A percentile compares a stretch with the other conserved stretches of the same genome.
Conservation (phyloP, 2,113 vertebrate species). For the Amazona guildingii region DNA sequence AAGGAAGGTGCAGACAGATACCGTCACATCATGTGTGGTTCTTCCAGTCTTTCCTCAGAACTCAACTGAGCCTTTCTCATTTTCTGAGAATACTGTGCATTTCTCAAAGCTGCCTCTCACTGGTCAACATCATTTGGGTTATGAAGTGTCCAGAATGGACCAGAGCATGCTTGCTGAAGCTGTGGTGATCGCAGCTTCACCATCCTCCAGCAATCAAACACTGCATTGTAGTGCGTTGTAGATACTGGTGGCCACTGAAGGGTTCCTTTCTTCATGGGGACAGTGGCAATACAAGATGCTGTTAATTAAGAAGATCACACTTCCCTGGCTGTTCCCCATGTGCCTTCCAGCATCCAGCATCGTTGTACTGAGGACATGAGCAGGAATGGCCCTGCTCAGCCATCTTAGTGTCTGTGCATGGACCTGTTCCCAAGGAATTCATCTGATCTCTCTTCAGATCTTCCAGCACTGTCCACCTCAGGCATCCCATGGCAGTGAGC, state of each 20-base stretch:
- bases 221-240: background rate
- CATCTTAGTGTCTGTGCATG: background rate
- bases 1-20: background rate
- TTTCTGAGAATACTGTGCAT: background rate
- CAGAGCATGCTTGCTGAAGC: background rate
- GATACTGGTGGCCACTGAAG: rapidly evolving
- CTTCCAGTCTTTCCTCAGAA: background rate
- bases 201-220: background rate
- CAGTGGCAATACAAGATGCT: background rate
- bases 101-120: background rate
- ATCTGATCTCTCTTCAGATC: background rate
- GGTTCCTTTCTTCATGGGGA: background rate
- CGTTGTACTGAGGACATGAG: rapidly evolving
- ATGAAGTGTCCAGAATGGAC: background rate
- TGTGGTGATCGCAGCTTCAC: background rate
- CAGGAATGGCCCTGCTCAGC: background rate
- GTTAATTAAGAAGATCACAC: background rate
- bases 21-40: rapidly evolving
- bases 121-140: background rate
- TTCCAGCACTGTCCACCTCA: background rate
- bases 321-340: background rate
- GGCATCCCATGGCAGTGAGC: background rate
- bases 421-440: background rate
- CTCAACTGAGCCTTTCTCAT: background rate
- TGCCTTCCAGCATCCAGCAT: background rate